phyloP scores from a whole-genome alignment of 2,888 invertebrate genomes.

The Melanargia galathea region DNA sequence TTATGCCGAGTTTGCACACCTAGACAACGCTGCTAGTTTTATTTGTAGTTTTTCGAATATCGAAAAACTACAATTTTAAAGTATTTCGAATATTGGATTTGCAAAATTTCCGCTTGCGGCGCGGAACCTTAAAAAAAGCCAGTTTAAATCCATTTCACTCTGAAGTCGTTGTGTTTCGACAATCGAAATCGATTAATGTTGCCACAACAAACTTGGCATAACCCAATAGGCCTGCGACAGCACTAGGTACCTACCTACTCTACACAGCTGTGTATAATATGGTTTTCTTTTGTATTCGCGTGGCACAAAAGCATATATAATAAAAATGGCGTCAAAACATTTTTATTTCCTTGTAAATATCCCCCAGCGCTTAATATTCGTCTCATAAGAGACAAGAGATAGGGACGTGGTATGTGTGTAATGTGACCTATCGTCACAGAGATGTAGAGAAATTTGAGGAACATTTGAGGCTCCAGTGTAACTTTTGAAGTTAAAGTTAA shows the following conservation, averaged over 20 bases:
- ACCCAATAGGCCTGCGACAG: slow-evolving; percentile 13
- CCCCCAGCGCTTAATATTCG: slow-evolving; percentile 69
- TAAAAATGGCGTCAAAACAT: slow-evolving; percentile 60
- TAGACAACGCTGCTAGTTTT: too few relatives aligned
- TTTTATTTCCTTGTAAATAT: slow-evolving; percentile 70
- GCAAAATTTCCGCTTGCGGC: too few relatives aligned
- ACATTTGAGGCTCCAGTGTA: neutral
- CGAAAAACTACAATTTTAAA: too few relatives aligned
- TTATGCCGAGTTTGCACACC: too few relatives aligned
- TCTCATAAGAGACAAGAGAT: slow-evolving; percentile 63
- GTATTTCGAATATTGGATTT: too few relatives aligned
- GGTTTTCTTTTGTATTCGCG: slow-evolving; percentile 39
- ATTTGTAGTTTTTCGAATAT: too few relatives aligned
- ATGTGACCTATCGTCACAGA: slow-evolving; percentile 46
- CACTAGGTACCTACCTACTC: slow-evolving; percentile 25
- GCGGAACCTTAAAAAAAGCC: too few relatives aligned
- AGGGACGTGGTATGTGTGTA: slow-evolving; percentile 61
- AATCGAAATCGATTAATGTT: too few relatives aligned
- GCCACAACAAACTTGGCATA: too few relatives aligned
- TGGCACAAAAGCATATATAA: slow-evolving; percentile 45
- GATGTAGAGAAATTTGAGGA: slow-evolving; percentile 31
- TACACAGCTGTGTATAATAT: too few relatives aligned
- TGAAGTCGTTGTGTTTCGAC: too few relatives aligned
- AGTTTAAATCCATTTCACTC: too few relatives aligned
- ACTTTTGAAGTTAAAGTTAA: neutral